Evolutionary conservation across 2,888 invertebrate species (phyloP).

Genomic region (Vanessa cardui): DNA sequence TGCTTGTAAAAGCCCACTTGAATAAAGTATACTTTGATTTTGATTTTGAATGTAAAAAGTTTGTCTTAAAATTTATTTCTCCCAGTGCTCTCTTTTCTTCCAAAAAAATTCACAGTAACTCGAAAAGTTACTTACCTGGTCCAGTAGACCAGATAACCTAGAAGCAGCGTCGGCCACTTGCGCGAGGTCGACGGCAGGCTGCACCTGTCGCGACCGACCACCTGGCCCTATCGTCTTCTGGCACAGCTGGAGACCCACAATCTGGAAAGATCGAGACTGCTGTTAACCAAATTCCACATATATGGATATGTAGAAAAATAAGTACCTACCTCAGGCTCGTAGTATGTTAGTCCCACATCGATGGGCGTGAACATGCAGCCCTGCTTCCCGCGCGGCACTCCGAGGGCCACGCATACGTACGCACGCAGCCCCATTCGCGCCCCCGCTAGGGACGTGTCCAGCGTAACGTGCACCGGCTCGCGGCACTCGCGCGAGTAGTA

Average conservation of each 20-base stretch:
- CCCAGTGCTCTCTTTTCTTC: too few relatives aligned
- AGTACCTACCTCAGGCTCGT: constrained; percentile 91
- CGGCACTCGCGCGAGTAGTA: constrained; percentile 97
- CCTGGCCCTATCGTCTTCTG: constrained; percentile 89
- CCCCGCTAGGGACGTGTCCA: constrained; percentile 95
- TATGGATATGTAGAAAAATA: too few relatives aligned
- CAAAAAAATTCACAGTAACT: too few relatives aligned
- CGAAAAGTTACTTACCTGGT: constrained; percentile 70
- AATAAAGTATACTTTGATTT: too few relatives aligned
- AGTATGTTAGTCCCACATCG: constrained; percentile 92
- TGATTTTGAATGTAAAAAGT: too few relatives aligned
- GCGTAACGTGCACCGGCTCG: constrained; percentile 96
- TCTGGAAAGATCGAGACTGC: constrained; percentile 49
- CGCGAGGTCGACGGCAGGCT: constrained; percentile 84
- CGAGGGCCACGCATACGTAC: constrained; percentile 95
- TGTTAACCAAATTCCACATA: background rate
- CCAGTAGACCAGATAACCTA: constrained; percentile 89
- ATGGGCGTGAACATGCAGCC: constrained; percentile 99
- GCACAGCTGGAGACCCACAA: constrained; percentile 90
- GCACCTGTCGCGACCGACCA: constrained; percentile 84
- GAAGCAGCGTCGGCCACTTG: constrained; percentile 94
- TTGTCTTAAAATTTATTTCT: too few relatives aligned
- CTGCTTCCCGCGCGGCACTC: constrained; percentile 95
- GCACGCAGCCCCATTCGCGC: constrained; percentile 97
- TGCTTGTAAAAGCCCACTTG: too few relatives aligned